Evolutionary conservation across 2,888 invertebrate genomes (phyloP), one percentile per base, ranked within the genome.

Genomic region (Didymodactylos carnosus): DNA sequence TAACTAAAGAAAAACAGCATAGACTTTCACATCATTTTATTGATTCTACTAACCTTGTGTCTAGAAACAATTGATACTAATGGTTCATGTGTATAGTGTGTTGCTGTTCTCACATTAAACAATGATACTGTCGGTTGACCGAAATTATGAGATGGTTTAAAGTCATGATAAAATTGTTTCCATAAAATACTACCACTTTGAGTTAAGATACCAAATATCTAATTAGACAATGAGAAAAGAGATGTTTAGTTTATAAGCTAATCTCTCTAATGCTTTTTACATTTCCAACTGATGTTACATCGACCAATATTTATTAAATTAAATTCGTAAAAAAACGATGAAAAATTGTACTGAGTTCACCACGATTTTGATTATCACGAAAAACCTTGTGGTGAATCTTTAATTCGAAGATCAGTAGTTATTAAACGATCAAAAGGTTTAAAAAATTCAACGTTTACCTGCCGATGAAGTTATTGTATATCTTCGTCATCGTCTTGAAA

Each of bases 251-350:
- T 43, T 25, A 27, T 41, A n/a, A 19, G 40, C 41, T 11, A 19
- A n/a, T n/a, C n/a, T n/a, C n/a, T n/a, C n/a, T n/a, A n/a, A n/a
- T 5, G 23, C 23, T 19, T 1, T 10, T 53, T 35, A 53, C 89
- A 88, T 95, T 95, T 73, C 94, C 94, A 69, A 88, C 87, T 39
- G 88, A 87, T 3, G 97, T 94, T 29, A 90, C 88, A 11, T 89
- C 87, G 19, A 98, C 89, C 89, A 82, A 98, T 88, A 86, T 97
- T 97, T 82, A 95, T 92, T 74, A 98, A 86, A 72, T 94, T 95
- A 86, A 98, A 98, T 80, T 92, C 90, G 84, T 99, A n/a, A n/a
- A n/a, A n/a, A n/a, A n/a, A n/a, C n/a, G n/a, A n/a, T n/a, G n/a
- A n/a, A n/a, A n/a, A n/a, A n/a, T n/a, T n/a, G n/a, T n/a, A n/a